phyloP scores from a whole-genome alignment of 2,113 vertebrate species.

The Gracilinanus agilis region DNA sequence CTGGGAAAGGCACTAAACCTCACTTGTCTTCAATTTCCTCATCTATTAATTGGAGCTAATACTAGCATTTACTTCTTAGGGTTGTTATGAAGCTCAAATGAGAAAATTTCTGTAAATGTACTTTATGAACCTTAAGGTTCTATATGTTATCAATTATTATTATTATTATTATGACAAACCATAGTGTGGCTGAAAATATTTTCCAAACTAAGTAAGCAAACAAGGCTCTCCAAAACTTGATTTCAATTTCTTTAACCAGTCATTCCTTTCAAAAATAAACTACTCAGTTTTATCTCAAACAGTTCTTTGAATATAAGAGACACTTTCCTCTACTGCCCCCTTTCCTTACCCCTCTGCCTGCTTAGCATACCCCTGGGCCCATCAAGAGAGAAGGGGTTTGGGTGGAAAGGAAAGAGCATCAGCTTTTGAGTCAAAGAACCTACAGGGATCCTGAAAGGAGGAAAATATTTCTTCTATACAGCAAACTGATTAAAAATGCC shows the following conservation, averaged over 20 bases:
- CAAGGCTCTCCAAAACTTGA: not conserved
- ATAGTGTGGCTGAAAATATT: not conserved
- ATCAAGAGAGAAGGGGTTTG: not conserved
- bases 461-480: not conserved
- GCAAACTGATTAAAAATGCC: not conserved
- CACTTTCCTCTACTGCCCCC: too few species aligned
- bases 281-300: not conserved
- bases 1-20: not conserved
- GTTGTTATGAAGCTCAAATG: not conserved
- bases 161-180: not conserved
- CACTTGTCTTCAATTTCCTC: not conserved
- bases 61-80: not conserved
- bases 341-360: not conserved
- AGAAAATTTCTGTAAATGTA: not conserved
- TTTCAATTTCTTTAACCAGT: not conserved
- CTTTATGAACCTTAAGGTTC: not conserved
- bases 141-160: not conserved
- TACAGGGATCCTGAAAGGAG: fast-evolving
- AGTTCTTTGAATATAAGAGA: not conserved
- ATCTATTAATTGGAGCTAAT: not conserved
- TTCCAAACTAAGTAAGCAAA: not conserved
- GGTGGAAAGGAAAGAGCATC: not conserved
- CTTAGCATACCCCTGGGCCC: not conserved
- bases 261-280: too few species aligned
- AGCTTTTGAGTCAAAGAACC: not conserved